Evolutionary conservation across 2,888 invertebrate species (phyloP).

Genomic region (Synergus japonicus): DNA sequence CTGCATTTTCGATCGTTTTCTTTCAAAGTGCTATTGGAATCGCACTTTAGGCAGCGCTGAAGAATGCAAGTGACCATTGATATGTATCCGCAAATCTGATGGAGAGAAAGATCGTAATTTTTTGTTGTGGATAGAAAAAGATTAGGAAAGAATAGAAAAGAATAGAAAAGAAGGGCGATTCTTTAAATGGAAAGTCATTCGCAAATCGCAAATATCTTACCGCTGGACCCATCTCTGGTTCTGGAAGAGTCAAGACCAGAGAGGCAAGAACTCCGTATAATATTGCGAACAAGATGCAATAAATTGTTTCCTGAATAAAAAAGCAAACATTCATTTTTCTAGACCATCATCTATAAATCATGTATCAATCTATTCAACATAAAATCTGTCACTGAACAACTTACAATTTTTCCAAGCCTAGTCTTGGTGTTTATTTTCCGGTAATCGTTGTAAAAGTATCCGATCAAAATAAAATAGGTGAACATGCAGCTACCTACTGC

Average conservation of each 20-base stretch:
- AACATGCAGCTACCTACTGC: too few species aligned
- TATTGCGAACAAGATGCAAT: neutral
- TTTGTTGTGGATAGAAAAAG: neutral
- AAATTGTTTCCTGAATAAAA: neutral
- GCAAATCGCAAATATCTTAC: neutral
- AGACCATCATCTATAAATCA: too few species aligned
- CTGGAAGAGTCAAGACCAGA: neutral
- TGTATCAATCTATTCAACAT: too few species aligned
- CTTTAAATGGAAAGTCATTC: neutral
- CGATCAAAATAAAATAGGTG: too few species aligned
- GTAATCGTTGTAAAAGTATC: too few species aligned
- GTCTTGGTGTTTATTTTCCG: too few species aligned
- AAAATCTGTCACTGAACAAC: too few species aligned
- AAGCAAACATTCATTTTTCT: neutral
- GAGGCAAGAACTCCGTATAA: neutral
- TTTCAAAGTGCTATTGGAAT: neutral
- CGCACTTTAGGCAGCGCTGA: neutral
- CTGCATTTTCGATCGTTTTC: neutral
- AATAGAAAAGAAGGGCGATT: neutral
- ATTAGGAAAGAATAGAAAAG: neutral
- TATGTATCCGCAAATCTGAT: neutral
- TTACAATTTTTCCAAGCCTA: too few species aligned
- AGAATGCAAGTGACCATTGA: slow-evolving; percentile 2
- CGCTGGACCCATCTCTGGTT: too few species aligned
- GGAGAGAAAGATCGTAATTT: too few species aligned